A percentile compares a stretch with the other conserved stretches of the same genome.
Evolutionary conservation across 2,113 vertebrate species (phyloP).

Genomic region (Larimichthys crocea): DNA sequence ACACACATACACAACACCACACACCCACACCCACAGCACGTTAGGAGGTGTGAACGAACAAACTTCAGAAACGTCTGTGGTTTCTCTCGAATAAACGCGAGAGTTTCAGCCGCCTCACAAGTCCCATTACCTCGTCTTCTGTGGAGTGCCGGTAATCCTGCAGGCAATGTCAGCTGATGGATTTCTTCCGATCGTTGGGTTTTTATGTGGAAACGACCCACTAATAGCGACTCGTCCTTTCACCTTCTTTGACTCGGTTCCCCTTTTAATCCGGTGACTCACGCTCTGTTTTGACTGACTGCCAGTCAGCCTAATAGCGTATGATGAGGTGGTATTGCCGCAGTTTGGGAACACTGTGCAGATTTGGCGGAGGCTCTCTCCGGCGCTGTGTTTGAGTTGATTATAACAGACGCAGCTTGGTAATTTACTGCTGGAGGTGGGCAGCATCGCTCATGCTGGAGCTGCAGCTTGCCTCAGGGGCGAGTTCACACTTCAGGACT

Average conservation of each 20-base stretch:
- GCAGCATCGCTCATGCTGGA: conserved; percentile 68
- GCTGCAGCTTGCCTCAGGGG: conserved; percentile 67
- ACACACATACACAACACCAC: no score
- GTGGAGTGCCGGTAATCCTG: conserved; percentile 36
- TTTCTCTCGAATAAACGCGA: neutral
- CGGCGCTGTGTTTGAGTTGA: conserved; percentile 62
- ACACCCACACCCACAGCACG: neutral
- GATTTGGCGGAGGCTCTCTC: conserved; percentile 72
- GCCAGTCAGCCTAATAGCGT: conserved; percentile 73
- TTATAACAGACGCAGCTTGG: conserved; percentile 58
- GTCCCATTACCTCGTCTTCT: conserved; percentile 13
- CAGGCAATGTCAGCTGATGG: conserved; percentile 21
- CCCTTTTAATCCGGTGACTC: conserved; percentile 60
- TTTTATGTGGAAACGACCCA: conserved; percentile 58
- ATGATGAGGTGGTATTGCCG: conserved; percentile 77
- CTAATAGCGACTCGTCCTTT: conserved; percentile 61
- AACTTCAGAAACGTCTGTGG: neutral
- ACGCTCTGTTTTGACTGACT: conserved; percentile 69
- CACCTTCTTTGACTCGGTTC: conserved; percentile 57
- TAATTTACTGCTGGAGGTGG: conserved; percentile 77
- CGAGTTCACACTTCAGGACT: conserved; percentile 51
- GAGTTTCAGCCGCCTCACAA: neutral
- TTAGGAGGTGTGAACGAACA: neutral
- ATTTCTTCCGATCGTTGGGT: conserved; percentile 48
- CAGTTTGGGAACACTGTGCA: conserved; percentile 74